Evolutionary conservation across 2,888 invertebrate species (phyloP), one percentile per base, ranked within the genome.

Genomic region (Eugnorisma glareosa): DNA sequence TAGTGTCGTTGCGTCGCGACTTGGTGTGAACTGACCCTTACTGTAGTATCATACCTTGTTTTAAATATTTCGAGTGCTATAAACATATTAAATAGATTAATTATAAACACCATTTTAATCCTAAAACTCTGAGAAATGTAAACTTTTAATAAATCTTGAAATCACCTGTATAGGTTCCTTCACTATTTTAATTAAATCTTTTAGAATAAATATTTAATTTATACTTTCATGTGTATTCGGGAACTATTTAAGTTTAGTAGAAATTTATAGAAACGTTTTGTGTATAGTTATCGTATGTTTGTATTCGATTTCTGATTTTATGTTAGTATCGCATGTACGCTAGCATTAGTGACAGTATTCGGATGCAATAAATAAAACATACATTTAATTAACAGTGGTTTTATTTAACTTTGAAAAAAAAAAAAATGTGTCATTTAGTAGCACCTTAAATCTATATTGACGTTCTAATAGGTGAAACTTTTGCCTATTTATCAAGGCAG

Each of bases 291-390:
- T 91, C 82, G 90, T 92, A 93, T 91, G 90, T 92, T 92, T 90
- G 92, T 91, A 91, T 91, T 92, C 89, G 89, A 90, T 88, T 92
- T 90, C 80, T 79, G 90, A 88, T 76, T 86, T 90, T 95, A 92
- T 88, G 88, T 92, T 92, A 92, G 88, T 92, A 91, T 91, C 91
- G 94, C 94, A 94, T 96, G 95, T 95, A 94, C 89, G 91, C 93
- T 95, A 95, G 95, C 90, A 88, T 93, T 95, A 95, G 95, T 91
- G 88, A 93, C 95, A 95, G 94, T 96, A 96, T 96, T 96, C 95
- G 92, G 95, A 95, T 95, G 95, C 95, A 96, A 96, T 96, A 96
- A 96, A 95, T 92, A 93, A 89, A 94, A 86, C 91, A 92, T 92
- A 93, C 92, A 92, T 91, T 91, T 90, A 91, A 88, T 85, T 83